Evolutionary conservation across 2,888 invertebrate genomes (phyloP).

Genomic region (Acronicta aceris): DNA sequence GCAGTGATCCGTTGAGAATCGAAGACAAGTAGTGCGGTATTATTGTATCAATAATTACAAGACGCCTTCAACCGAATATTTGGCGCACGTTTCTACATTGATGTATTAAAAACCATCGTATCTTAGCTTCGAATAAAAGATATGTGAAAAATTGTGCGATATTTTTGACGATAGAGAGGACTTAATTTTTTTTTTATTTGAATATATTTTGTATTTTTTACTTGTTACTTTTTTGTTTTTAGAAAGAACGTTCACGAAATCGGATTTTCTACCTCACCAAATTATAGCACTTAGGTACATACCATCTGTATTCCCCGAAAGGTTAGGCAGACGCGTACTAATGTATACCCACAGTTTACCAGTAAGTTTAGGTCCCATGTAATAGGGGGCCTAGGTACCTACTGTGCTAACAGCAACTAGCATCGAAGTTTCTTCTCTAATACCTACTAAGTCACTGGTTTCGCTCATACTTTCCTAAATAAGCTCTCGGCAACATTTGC

Average conservation of each 20-base stretch:
- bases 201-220: no score
- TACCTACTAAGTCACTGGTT: conserved; percentile 9
- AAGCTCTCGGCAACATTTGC: conserved; percentile 39
- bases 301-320: no score
- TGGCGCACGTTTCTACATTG: conserved; percentile 10
- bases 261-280: neutral
- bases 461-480: conserved; percentile 59
- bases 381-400: no score
- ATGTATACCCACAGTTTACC: no score
- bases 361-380: no score
- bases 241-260: neutral
- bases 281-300: neutral
- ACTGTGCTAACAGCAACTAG: neutral
- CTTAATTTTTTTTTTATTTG: no score
- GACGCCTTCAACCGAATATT: conserved; percentile 13
- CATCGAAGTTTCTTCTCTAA: neutral
- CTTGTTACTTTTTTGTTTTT: neutral
- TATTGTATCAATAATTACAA: conserved; percentile 47
- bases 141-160: no score
- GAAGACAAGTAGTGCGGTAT: conserved; percentile 22
- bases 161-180: no score
- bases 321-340: no score
- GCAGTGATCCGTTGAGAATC: no score
- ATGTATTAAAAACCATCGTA: no score
- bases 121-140: no score